Conservation (phyloP, 2,888 invertebrate genomes). For the Ptychoptera contaminata region DNA sequence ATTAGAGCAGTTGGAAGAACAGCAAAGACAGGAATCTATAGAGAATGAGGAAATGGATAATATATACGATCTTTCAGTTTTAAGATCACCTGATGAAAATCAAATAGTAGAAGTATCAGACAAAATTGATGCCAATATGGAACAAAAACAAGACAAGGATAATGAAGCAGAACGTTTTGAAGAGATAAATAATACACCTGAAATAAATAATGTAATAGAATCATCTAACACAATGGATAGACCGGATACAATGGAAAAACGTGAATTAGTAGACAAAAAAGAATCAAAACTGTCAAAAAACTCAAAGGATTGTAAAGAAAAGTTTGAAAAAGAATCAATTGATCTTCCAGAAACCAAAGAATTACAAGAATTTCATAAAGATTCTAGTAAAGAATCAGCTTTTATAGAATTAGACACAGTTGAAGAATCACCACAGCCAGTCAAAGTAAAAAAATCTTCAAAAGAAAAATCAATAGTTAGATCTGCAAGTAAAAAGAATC, state of each 20-base stretch:
- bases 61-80: conserved; percentile 1
- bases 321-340: neutral
- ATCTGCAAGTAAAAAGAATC: too few species aligned
- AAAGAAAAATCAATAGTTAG: too few species aligned
- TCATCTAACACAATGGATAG: conserved; percentile 6
- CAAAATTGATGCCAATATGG: conserved; percentile 9
- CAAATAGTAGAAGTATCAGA: conserved; percentile 3
- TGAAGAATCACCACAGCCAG: neutral
- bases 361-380: too few species aligned
- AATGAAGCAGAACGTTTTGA: conserved; percentile 9
- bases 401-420: neutral
- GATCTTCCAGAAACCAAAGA: too few species aligned
- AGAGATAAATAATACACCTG: conserved; percentile 5
- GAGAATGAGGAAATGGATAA: conserved; percentile 3
- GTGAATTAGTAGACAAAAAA: neutral
- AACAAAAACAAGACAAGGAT: conserved; percentile 6
- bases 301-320: neutral
- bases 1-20: neutral
- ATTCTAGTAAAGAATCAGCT: conserved; percentile 13
- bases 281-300: neutral
- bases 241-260: neutral
- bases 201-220: too few species aligned
- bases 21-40: conserved; percentile 5
- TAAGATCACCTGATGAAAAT: conserved; percentile 8
- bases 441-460: neutral